Conservation (phyloP, 2,888 invertebrate genomes). For the Syrista parreyssii region DNA sequence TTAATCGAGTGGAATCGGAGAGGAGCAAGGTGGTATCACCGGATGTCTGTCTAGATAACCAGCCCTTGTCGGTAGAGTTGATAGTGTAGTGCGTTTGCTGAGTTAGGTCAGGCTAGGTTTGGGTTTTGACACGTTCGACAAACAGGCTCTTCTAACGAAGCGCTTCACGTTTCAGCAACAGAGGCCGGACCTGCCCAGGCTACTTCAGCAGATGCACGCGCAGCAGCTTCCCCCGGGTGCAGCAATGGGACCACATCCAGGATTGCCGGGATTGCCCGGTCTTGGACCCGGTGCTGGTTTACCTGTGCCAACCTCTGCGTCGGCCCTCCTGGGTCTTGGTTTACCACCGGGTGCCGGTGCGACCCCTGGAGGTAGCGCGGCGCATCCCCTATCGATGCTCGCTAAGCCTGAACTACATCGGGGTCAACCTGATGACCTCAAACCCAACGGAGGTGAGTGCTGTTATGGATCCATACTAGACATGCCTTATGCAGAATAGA, state of each 20-base stretch:
- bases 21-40: too few species aligned
- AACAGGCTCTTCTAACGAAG: slow-evolving; percentile 58
- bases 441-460: slow-evolving; percentile 80
- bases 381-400: slow-evolving; percentile 82
- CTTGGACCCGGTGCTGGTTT: slow-evolving; percentile 65
- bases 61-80: too few species aligned
- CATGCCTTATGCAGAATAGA: too few species aligned
- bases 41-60: too few species aligned
- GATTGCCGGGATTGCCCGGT: slow-evolving; percentile 71
- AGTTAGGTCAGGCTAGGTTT: too few species aligned
- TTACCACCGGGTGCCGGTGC: slow-evolving; percentile 65
- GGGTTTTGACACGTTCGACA: slow-evolving; percentile 49
- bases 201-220: slow-evolving; percentile 93
- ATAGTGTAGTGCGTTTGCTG: too few species aligned
- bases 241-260: slow-evolving; percentile 78
- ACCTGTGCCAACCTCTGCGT: slow-evolving; percentile 65
- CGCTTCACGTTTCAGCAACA: slow-evolving; percentile 77
- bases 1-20: too few species aligned
- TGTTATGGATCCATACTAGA: not conserved
- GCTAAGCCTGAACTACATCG: slow-evolving; percentile 84
- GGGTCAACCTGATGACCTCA: slow-evolving; percentile 75
- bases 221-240: slow-evolving; percentile 81
- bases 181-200: slow-evolving; percentile 83
- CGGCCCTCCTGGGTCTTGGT: slow-evolving; percentile 67
- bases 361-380: slow-evolving; percentile 76